Evolutionary conservation across 1,140 invertebrate species (phyloP).

Genomic region (Brachionus paranguensis): DNA sequence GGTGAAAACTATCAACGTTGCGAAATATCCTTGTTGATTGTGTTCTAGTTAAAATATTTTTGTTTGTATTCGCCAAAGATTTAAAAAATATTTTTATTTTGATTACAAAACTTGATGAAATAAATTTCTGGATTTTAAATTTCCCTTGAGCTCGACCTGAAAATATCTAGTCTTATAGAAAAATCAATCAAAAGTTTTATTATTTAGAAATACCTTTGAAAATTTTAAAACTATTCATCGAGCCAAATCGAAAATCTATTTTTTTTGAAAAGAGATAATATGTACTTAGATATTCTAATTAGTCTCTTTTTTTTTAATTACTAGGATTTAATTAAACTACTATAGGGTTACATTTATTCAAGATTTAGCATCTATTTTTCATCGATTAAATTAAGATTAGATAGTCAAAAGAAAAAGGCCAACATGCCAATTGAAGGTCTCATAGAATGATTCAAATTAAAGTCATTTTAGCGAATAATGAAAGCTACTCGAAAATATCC

Average conservation of each 20-base stretch:
- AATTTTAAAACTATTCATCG: background rate
- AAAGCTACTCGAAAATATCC: background rate
- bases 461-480: background rate
- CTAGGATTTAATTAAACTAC: background rate
- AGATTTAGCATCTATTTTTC: background rate
- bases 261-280: background rate
- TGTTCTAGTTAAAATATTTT: background rate
- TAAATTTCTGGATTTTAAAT: background rate
- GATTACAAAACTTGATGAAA: background rate
- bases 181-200: background rate
- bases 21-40: background rate
- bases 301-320: background rate
- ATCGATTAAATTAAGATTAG: background rate
- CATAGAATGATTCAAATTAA: background rate
- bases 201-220: background rate
- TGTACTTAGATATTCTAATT: background rate
- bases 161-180: background rate
- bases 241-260: background rate
- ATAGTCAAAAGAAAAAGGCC: background rate
- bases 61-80: background rate
- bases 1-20: background rate
- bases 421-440: background rate
- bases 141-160: background rate
- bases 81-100: background rate
- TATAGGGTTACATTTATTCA: background rate